Base-by-base conservation (phyloP, 2,113 vertebrate genomes). In the Nothoprocta perdicaria region DNA sequence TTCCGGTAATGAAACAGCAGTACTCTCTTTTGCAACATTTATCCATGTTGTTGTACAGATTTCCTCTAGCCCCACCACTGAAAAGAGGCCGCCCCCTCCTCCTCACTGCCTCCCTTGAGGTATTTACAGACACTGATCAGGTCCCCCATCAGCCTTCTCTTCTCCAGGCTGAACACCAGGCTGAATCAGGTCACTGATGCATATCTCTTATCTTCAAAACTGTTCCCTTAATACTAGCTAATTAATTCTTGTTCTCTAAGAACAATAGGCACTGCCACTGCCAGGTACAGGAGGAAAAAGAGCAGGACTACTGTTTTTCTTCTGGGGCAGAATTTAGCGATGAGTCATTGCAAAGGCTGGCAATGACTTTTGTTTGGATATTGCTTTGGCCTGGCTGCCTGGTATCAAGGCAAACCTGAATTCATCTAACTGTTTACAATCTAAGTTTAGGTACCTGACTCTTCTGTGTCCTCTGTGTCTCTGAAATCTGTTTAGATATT, bases 231-330 rank as follows among this genome's bases (percentile, higher is more conserved):
- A 67, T 26, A 16, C 27, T 33, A 62, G 41, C 3, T 46, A 87
- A 22, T 35, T n/a, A n/a, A 78, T 58, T 72, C 46, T 63, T 9
- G 5, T 53, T 16, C 26, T 78, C 1, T 58, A 62, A 66, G 66
- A 58, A 84, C 14, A 5, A 16, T 18, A 57, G 23, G 3, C 45
- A 7, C 52, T 38, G 2, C 35, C 15, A 4, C 9, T 2, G 10
- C 1, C 14, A 61, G 9, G 14, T 0, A 1, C 13, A 33, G 6
- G 53, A 78, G 45, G 9, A 41, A 60, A 73, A 65, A 69, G 0
- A 11, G 35, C 63, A 83, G n/a, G 31, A 65, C 43, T 61, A 43
- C 29, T 35, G 3, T 2, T 41, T n/a, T 86, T 55, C 77, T 29
- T 29, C 40, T 23, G 41, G 77, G 50, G 12, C 57, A 45, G 35